Evolutionary conservation across 2,888 invertebrate genomes (phyloP), one percentile per base, ranked within the genome.

Genomic region (Digitonthophagus gazella): DNA sequence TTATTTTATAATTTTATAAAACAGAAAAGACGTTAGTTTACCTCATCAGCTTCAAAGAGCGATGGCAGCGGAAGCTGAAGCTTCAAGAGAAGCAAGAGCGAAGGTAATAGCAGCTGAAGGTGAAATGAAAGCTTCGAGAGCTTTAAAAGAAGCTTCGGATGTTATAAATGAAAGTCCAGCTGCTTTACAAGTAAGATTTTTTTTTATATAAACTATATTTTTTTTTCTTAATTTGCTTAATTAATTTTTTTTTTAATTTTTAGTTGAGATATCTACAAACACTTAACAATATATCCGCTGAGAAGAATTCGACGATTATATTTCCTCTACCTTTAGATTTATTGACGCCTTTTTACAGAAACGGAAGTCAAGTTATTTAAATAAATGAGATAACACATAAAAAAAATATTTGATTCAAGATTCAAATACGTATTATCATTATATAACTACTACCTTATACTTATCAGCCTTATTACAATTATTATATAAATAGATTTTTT

Each of bases 291-390:
- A 96, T 97, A 81, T 94, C 96, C 0, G 93, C 95, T 0, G 96
- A 97, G 84, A 96, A 96, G 84, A 96, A 96, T 82, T 96, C 96
- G 0, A 97, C 96, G 0, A 96, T 97, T 75, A 91, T 97, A 70
- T 97, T 97, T 80, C 97, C 97, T 0, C 84, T 97, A 74, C 97
- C 97, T 0, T 89, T 97, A 84, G 96, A 97, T 78, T 82, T 93
- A 65, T 22, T 70, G 65, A 61, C 65, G 15, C 70, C 70, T 3
- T 70, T 70, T 54, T 56, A 28, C 11, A 58, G 16, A 28, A 65
- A 16, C 20, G 58, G 61, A 0, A 68, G 65, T 0, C 68, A 68
- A 65, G 58, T 68, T 15, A 65, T 68, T 68, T 68, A 65, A 68
- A 44, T 44, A 44, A 2, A n/a, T n/a, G n/a, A n/a, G n/a, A n/a